phyloP scores from a whole-genome alignment of 2,888 invertebrate species.

The Pemphredon lugubris region DNA sequence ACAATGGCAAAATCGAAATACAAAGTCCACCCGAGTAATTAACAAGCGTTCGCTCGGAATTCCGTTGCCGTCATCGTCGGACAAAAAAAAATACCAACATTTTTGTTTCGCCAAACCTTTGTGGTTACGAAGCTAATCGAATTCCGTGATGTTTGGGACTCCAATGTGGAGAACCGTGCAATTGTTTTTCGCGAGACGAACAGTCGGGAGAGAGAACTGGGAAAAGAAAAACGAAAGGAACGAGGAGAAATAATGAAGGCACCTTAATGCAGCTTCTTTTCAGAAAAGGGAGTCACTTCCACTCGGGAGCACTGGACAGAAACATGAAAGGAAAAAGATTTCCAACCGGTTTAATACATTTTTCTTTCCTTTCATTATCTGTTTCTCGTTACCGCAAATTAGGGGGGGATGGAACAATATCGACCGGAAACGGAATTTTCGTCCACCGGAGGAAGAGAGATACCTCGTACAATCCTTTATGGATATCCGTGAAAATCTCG shows the following conservation, averaged over 20 bases:
- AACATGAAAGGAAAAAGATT: conserved; percentile 1
- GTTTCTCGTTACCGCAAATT: conserved; percentile 53
- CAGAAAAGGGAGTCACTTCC: conserved; percentile 1
- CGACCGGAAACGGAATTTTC: conserved; percentile 32
- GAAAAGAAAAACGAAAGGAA: neutral
- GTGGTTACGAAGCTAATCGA: too few species aligned
- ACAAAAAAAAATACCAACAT: neutral
- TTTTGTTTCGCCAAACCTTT: too few species aligned
- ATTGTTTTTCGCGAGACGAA: conserved; percentile 3
- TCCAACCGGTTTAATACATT: neutral
- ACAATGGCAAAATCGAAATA: too few species aligned
- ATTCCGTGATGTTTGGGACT: neutral
- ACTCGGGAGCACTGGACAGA: neutral
- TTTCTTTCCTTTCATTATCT: conserved; percentile 39
- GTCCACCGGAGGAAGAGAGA: neutral
- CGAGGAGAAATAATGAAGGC: conserved; percentile 26
- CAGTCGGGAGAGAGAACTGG: neutral
- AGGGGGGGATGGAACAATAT: conserved; percentile 34
- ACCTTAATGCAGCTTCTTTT: conserved; percentile 29
- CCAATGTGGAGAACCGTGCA: neutral
- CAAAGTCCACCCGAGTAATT: too few species aligned
- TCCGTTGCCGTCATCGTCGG: neutral
- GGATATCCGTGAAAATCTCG: conserved; percentile 18
- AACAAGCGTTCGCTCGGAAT: neutral
- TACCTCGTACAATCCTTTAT: conserved; percentile 13